Evolutionary conservation across 2,888 invertebrate species (phyloP), one percentile per base, ranked within the genome.

Genomic region (Drosophila nr. perissopoda): DNA sequence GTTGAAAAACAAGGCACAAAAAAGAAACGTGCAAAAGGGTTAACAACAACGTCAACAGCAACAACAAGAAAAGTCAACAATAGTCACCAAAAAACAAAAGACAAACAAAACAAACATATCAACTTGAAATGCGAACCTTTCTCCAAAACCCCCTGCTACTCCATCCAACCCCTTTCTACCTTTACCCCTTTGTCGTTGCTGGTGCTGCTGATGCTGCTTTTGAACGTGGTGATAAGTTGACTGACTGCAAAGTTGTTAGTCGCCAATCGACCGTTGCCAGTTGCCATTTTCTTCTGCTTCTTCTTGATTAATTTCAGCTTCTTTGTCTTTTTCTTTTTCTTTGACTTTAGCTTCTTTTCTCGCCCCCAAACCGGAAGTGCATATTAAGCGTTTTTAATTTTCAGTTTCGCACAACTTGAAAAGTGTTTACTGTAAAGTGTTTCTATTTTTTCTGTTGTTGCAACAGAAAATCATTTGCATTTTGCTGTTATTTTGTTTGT

Each of bases 341-440:
- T 49, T 33, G 11, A 33, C 4, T 33, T 34, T 34, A 1, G 34
- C n/a, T 33, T 27, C 29, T 59, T 11, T 11, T 36, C n/a, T 56
- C 29, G 49, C 45, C 31, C 74, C 68, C 73, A 56, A 82, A 74
- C 82, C 87, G 89, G 89, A 87, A 87, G 86, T 82, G 77, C 78
- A 81, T 73, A 79, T 82, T 79, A 80, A 85, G 68, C 73, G 78
- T 85, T 87, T 87, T 87, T 87, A 87, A 89, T 89, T 87, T 89
- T 71, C 76, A 87, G 77, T 62, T 88, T 83, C 58, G 71, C 78
- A 69, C 75, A 78, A 83, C 74, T 82, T 76, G 54, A 66, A 70
- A 71, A 75, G 61, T 83, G 78, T 82, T 87, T 80, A 71, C 65
- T 11, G 51, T 13, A 16, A 52, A 45, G 13, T 2, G 45, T 21